These are phyloP conservation scores for Quadriops clusia DNA, from an alignment of 2,888 invertebrate genomes.

Conservation along the genomic window DNA sequence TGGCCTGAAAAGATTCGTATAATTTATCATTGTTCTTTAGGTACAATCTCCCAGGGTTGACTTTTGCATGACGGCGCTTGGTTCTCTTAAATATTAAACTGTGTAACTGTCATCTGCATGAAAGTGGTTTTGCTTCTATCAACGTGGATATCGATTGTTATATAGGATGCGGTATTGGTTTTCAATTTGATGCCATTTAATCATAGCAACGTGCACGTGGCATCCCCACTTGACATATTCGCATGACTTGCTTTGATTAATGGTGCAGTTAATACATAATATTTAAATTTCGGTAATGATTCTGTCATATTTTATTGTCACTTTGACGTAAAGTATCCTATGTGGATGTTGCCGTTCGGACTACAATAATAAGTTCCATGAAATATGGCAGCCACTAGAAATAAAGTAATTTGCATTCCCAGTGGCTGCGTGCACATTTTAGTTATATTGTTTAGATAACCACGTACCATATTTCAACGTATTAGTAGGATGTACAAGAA, in stretches of 20 bases:
- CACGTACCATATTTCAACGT: too few relatives aligned
- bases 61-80: too few relatives aligned
- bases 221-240: conserved; percentile 17
- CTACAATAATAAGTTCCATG: conserved; percentile 7
- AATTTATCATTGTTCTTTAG: too few relatives aligned
- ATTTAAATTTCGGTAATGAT: conserved; percentile 21
- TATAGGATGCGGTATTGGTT: conserved; percentile 21
- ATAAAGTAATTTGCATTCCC: too few relatives aligned
- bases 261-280: conserved; percentile 21
- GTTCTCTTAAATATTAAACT: too few relatives aligned
- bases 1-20: too few relatives aligned
- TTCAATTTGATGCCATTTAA: conserved; percentile 26
- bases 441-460: too few relatives aligned
- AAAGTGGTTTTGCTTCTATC: conserved; percentile 15
- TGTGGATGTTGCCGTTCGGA: conserved; percentile 2
- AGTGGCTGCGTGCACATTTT: too few relatives aligned
- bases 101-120: conserved; percentile 9
- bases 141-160: conserved; percentile 6
- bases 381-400: too few relatives aligned
- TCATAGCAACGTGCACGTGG: conserved; percentile 22
- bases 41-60: too few relatives aligned
- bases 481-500: too few relatives aligned
- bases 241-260: conserved; percentile 21
- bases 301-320: conserved; percentile 19
- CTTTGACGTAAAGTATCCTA: conserved; percentile 5